A percentile compares a stretch with the other conserved stretches of the same genome.
Conservation (phyloP, 1,140 invertebrate species). For the Scaptomyza pallida region DNA sequence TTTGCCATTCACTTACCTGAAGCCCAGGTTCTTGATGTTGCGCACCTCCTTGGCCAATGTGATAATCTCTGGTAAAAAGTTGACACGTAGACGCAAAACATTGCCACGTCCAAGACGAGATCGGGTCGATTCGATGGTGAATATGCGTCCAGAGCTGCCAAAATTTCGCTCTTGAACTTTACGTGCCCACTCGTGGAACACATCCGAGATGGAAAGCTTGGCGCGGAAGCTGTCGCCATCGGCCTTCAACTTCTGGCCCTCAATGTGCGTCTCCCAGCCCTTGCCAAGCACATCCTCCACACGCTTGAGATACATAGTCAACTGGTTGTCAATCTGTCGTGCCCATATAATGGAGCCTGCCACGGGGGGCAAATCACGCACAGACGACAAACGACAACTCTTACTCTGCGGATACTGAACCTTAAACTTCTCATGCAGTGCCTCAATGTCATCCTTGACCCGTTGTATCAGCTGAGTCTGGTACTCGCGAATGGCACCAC, state of each 20-base stretch:
- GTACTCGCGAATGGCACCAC: conserved; percentile 99
- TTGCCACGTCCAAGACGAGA: conserved; percentile 93
- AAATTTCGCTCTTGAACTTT: conserved; percentile 97
- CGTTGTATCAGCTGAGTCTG: conserved; percentile 99
- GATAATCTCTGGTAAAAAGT: conserved; percentile 99
- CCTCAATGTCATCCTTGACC: conserved; percentile 99
- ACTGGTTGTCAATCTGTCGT: conserved; percentile 98
- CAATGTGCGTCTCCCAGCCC: conserved; percentile 99
- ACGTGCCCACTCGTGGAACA: conserved; percentile 98
- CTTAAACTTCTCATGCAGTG: conserved; percentile 99
- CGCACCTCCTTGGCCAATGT: conserved; percentile 99
- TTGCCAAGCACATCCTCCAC: conserved; percentile 99
- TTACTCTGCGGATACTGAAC: conserved; percentile 97
- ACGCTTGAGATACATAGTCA: conserved; percentile 97
- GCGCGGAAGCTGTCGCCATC: conserved; percentile 98
- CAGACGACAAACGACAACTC: conserved; percentile 94
- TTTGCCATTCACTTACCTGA: conserved; percentile 85
- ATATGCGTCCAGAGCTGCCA: conserved; percentile 96
- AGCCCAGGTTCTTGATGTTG: conserved; percentile 98
- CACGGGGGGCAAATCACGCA: conserved; percentile 97
- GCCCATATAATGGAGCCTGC: conserved; percentile 99
- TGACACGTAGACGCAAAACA: conserved; percentile 96
- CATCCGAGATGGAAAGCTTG: conserved; percentile 97
- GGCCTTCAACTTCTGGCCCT: conserved; percentile 98
- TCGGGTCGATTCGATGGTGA: conserved; percentile 94